A percentile compares a stretch with the other conserved stretches of the same genome.
Evolutionary conservation across 2,888 invertebrate genomes (phyloP).

Genomic region (Spatulosminthurus flaviceps): DNA sequence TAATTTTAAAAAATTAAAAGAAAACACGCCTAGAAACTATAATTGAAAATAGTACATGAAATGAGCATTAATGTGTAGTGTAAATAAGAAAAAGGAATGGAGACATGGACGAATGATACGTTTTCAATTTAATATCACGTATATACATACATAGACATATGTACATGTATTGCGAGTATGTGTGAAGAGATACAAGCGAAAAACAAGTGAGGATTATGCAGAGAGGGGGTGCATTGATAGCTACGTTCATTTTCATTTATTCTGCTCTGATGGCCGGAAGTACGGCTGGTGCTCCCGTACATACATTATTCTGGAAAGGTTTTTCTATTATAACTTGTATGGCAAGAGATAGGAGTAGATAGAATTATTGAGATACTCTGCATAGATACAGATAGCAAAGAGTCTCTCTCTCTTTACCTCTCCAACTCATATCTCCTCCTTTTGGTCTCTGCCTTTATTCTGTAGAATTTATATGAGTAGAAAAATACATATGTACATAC

Average conservation of each 20-base stretch:
- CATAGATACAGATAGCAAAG: conserved; percentile 1
- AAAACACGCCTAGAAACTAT: not conserved
- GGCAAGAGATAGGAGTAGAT: conserved; percentile 35
- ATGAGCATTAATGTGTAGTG: not conserved
- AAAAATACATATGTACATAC: too few relatives aligned
- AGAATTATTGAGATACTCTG: conserved; percentile 35
- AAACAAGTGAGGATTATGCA: not conserved
- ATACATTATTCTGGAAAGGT: conserved; percentile 52
- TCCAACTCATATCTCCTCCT: not conserved
- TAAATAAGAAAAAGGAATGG: conserved; percentile 10
- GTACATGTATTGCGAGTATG: too few relatives aligned
- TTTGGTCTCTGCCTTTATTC: too few relatives aligned
- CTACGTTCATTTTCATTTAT: conserved; percentile 41
- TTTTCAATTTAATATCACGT: too few relatives aligned
- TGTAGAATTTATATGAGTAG: too few relatives aligned
- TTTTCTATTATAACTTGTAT: conserved; percentile 5
- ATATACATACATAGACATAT: too few relatives aligned
- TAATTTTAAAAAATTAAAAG: too few relatives aligned
- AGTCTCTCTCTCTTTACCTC: not conserved
- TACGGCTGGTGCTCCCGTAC: conserved; percentile 64
- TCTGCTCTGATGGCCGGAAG: conserved; percentile 64
- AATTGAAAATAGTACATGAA: not conserved
- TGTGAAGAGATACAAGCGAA: too few relatives aligned
- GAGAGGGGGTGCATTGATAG: conserved; percentile 53
- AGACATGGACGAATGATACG: too few relatives aligned